phyloP scores from a whole-genome alignment of 2,888 invertebrate genomes.

The Siphonodentalium dalli region DNA sequence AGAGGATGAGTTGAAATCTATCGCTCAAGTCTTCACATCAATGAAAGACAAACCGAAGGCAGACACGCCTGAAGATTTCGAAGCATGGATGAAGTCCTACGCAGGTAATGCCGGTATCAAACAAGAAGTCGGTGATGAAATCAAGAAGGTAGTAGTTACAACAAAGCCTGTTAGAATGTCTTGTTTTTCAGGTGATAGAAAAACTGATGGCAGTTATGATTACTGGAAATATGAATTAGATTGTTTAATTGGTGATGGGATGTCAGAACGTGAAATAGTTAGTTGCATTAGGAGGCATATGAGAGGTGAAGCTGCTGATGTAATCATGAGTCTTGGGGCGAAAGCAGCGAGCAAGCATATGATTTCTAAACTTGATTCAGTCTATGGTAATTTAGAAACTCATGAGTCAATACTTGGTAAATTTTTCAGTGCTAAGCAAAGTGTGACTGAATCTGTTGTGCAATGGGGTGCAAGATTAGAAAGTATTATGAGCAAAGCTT shows the following conservation, averaged over 20 bases:
- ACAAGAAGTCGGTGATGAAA: no score
- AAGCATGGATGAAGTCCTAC: no score
- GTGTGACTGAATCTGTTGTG: conserved; percentile 2
- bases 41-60: no score
- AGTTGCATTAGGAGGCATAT: conserved; percentile 8
- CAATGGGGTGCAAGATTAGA: conserved; percentile 11
- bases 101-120: no score
- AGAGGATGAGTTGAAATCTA: no score
- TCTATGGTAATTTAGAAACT: conserved; percentile 4
- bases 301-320: conserved; percentile 9
- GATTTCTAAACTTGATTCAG: conserved; percentile 5
- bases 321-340: conserved; percentile 4
- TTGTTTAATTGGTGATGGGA: conserved; percentile 3
- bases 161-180: no score
- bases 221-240: conserved; percentile 12
- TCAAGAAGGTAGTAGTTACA: no score
- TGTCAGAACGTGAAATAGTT: background rate
- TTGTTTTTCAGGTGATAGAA: conserved; percentile 6
- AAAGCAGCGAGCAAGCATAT: background rate
- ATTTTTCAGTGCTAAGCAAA: conserved; percentile 9
- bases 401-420: conserved; percentile 1
- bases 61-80: no score
- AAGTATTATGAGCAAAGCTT: conserved; percentile 1
- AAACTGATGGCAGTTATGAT: conserved; percentile 10
- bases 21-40: no score